Base-by-base conservation (phyloP, 2,888 invertebrate genomes). In the Drosophila tripunctata region DNA sequence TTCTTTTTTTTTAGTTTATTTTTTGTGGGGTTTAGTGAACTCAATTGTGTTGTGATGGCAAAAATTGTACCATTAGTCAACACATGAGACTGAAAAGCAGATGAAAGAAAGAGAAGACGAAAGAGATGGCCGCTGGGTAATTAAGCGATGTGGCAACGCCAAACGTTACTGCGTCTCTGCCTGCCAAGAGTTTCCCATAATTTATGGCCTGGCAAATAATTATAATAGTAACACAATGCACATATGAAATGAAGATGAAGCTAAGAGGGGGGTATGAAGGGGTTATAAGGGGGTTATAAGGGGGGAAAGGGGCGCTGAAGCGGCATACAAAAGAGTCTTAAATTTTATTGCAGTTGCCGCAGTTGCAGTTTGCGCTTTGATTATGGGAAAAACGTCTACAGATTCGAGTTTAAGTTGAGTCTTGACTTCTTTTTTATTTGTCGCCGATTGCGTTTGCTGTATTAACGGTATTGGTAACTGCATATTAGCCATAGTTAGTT, bases 91-190 rank as follows among this genome's bases (percentile, higher is more conserved):
- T 10, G 15, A 41, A 3, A 14, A 21, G 21, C 17, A 17, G 4
- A 8, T 1, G 48, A 5, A 21, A 24, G 6, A 10, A 30, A 15
- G 14, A 17, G 7, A n/a, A 12, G 3, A n/a, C 30, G 12, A 36
- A 27, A 27, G 10, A 27, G 80, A 77, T 66, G 60, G 66, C 68
- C 67, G 66, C 52, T 35, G 71, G 71, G 77, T 83, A 86, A 82
- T 82, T 82, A 82, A 82, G 87, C 72, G 58, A 75, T 82, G 81
- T 83, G 83, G 86, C 83, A 82, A 81, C 82, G 24, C 82, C 67
- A 58, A n/a, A 40, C 41, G 31, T 27, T 6, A 27, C 27, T 27
- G 27, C 3, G 5, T 27, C 3, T 19, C 38, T 21, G 17, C 10
- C 48, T 21, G 48, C 8, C 31, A 22, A 4, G 45, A 15, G 45